Conservation (phyloP, 2,797 vertebrate species). For the Cyclura pinguis region DNA sequence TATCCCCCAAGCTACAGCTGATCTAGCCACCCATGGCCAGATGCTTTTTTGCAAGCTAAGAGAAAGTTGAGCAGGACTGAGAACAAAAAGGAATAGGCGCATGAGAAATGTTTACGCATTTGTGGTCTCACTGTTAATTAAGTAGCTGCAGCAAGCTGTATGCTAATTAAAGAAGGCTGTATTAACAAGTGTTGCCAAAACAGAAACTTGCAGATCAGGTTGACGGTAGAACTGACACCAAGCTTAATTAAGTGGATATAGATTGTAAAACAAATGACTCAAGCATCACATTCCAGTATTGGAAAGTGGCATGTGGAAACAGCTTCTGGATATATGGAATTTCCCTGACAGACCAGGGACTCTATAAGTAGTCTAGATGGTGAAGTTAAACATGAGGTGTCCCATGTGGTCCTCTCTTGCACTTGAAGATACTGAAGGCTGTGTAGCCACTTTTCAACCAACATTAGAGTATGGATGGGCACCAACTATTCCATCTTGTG, state of each 20-base stretch:
- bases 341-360: background rate
- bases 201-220: background rate
- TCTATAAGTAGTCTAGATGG: too few relatives aligned
- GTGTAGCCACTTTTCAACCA: background rate
- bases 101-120: background rate
- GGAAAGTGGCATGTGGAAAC: fast-evolving
- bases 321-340: background rate
- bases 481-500: background rate
- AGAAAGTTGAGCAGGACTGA: slow-evolving; percentile 9
- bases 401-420: background rate
- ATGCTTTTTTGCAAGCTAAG: background rate
- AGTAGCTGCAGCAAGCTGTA: slow-evolving; percentile 30
- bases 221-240: background rate
- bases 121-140: slow-evolving; percentile 32
- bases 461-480: background rate
- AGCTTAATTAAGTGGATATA: background rate
- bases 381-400: too few relatives aligned
- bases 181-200: slow-evolving; percentile 59
- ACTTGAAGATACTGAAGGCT: background rate
- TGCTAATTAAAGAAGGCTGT: slow-evolving; percentile 49
- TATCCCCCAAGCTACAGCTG: background rate
- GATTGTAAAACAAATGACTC: background rate
- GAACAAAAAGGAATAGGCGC: background rate
- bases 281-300: slow-evolving; percentile 6
- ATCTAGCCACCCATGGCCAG: slow-evolving; percentile 25